Evolutionary conservation across 2,888 invertebrate species (phyloP).

Genomic region (Epinotia ramella): DNA sequence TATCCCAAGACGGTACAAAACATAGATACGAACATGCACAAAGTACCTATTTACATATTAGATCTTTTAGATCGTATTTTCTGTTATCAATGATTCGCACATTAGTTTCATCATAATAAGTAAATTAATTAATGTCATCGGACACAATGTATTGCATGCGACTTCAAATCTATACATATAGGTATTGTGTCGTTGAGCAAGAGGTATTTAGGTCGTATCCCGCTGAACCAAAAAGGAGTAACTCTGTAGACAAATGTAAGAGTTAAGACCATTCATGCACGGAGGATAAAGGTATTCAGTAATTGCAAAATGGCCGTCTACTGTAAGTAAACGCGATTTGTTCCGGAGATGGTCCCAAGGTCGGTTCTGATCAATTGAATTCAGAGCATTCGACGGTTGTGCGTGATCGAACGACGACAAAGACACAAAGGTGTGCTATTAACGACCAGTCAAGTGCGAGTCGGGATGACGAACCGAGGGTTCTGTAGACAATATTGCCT

Average conservation of each 20-base stretch:
- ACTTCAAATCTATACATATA: background rate
- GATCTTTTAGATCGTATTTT: background rate
- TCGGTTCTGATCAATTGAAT: conserved; percentile 70
- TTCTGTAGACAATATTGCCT: background rate
- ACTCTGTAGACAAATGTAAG: background rate
- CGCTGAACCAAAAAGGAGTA: background rate
- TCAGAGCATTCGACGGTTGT: conserved; percentile 54
- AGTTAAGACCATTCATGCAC: background rate
- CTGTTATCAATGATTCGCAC: background rate
- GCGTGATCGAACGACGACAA: conserved; percentile 59
- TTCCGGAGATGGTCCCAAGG: conserved; percentile 74
- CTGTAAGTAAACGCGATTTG: conserved; percentile 67
- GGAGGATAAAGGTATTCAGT: conserved; percentile 31
- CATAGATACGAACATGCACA: no score
- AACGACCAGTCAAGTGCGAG: background rate
- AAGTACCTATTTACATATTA: no score
- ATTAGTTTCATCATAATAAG: background rate
- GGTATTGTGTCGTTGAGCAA: conserved; percentile 48
- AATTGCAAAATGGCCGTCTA: conserved; percentile 63
- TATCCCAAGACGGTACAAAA: no score
- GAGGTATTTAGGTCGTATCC: conserved; percentile 44
- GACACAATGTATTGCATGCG: conserved; percentile 3
- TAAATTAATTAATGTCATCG: background rate
- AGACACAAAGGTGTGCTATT: conserved; percentile 54
- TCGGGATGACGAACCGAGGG: background rate